Base-by-base conservation (phyloP, 2,113 vertebrate genomes). In the Henicopernis longicauda region DNA sequence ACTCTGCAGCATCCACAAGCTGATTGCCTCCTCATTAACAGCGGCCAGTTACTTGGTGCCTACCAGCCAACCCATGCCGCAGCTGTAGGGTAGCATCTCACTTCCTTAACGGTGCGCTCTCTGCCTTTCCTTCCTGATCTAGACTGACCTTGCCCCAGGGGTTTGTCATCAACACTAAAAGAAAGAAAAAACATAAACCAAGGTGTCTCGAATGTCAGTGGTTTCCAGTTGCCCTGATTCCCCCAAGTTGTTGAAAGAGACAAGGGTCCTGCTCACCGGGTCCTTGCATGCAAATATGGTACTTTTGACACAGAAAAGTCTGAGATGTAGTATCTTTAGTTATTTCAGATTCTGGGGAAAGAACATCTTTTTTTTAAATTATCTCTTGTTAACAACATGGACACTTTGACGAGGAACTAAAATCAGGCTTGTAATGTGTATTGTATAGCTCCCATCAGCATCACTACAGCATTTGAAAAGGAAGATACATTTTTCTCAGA, bases 81-180 rank as follows among this genome's bases (percentile, higher is more conserved):
- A 82, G 69, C 36, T 45, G 34, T 10, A 76, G 34, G 25, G 15
- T 50, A 52, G 18, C 44, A 79, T 22, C 40, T 23, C 31, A 58
- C 4, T 18, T 66, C 16, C 54, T 50, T 58, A 63, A 38, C 0
- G 0, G 21, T 52, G 34, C 7, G 45, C 22, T 40, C 15, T 55
- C 36, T 62, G 62, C 17, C 78, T 86, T 74, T 65, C 16, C 19
- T 86, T 88, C 34, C 50, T 76, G 32, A 54, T 22, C 34, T 38
- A 66, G 78, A 54, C 22, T 73, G 63, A 36, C 38, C 31, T 82
- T 77, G 50, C 29, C 34, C 8, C 22, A 42, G 45, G 15, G 13
- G 9, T 74, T 11, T 78, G 8, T 54, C 42, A 70, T 73, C 38
- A 50, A 11, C n/a, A 38, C 5, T 27, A 66, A 70, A 69, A 66